Conservation (phyloP, 2,113 vertebrate species). For the Rallus limicola region DNA sequence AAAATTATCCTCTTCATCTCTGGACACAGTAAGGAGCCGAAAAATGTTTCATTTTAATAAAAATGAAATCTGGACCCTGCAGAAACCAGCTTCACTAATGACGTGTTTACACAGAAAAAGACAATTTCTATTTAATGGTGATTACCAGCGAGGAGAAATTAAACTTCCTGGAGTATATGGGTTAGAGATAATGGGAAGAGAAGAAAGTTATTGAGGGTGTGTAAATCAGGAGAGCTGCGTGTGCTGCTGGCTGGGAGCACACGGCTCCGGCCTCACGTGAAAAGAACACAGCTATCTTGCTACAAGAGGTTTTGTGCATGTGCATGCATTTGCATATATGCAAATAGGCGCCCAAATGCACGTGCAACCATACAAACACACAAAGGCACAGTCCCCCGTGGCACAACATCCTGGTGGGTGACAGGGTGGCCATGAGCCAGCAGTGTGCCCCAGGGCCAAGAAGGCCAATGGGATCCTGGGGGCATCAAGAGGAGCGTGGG, state of each 20-base stretch:
- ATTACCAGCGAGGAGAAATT: slow-evolving; percentile 82
- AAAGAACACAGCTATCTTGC: accelerated
- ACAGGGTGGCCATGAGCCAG: no score
- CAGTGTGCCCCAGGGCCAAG: no score
- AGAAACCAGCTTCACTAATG: slow-evolving; percentile 81
- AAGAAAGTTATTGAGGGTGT: slow-evolving; percentile 58
- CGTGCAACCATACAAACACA: accelerated
- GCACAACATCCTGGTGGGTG: no score
- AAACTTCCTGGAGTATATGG: slow-evolving; percentile 77
- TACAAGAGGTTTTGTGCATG: accelerated
- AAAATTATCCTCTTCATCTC: slow-evolving; percentile 81
- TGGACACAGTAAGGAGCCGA: slow-evolving; percentile 78
- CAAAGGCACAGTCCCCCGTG: no score
- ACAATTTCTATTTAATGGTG: slow-evolving; percentile 87
- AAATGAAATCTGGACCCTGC: slow-evolving; percentile 84
- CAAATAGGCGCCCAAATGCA: accelerated
- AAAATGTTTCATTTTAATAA: slow-evolving; percentile 84
- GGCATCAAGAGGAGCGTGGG: no score
- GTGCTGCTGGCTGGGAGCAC: background rate
- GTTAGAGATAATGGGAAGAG: slow-evolving; percentile 77
- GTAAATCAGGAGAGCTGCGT: background rate
- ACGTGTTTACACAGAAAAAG: slow-evolving; percentile 85
- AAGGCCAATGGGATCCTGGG: no score
- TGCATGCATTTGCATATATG: accelerated
- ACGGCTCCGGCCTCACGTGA: background rate